Conservation (phyloP, 2,888 invertebrate genomes). For the Xestoiulus laeticollis region DNA sequence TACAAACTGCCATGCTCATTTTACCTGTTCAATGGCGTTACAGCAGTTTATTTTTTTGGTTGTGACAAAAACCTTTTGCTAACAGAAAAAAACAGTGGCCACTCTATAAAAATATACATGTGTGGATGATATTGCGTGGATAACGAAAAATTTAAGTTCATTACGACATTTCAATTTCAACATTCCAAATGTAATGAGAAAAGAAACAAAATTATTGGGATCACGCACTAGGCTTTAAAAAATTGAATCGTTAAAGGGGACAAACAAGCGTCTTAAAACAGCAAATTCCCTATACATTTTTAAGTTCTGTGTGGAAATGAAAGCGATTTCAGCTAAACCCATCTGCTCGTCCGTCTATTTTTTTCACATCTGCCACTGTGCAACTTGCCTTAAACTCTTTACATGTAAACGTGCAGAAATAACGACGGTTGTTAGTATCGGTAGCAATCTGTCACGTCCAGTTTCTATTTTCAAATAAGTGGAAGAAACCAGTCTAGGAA, state of each 20-base stretch:
- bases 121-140: not conserved
- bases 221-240: not conserved
- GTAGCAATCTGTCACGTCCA: not conserved
- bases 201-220: not conserved
- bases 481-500: not conserved
- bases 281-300: not conserved
- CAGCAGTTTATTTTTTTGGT: not conserved
- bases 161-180: conserved; percentile 13
- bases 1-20: conserved; percentile 9
- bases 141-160: not conserved
- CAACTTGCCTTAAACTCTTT: not conserved
- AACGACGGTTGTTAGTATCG: not conserved
- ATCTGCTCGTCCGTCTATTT: not conserved
- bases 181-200: not conserved
- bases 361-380: not conserved
- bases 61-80: not conserved
- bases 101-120: not conserved
- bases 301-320: not conserved
- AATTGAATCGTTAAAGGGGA: not conserved
- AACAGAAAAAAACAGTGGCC: not conserved
- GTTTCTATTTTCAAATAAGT: not conserved
- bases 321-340: not conserved
- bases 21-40: not conserved
- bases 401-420: not conserved
- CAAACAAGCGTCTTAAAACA: not conserved